phyloP scores from a whole-genome alignment of 1,140 invertebrate species.

The Cotesia glomerata region DNA sequence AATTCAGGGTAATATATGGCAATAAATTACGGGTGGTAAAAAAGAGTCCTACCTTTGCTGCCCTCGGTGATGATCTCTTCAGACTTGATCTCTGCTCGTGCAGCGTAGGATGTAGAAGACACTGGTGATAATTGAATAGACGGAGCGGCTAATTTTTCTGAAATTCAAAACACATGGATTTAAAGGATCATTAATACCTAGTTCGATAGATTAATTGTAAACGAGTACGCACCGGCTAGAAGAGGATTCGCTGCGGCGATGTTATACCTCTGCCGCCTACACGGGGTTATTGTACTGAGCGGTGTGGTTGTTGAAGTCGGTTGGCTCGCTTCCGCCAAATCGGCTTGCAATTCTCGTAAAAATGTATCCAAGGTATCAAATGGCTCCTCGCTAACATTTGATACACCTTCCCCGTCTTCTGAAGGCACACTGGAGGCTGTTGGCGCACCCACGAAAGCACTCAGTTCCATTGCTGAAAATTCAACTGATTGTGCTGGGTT shows the following conservation, averaged over 20 bases:
- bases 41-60: constrained; percentile 57
- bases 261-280: constrained; percentile 73
- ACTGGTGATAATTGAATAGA: constrained; percentile 55
- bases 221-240: constrained; percentile 68
- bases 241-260: constrained; percentile 83
- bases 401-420: constrained; percentile 47
- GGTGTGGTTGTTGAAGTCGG: constrained; percentile 58
- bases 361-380: constrained; percentile 62
- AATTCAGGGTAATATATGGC: no score
- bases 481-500: constrained; percentile 58
- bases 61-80: constrained; percentile 58
- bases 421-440: constrained; percentile 48
- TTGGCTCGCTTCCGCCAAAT: constrained; percentile 58
- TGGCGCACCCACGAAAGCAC: constrained; percentile 53
- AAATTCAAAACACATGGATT: constrained; percentile 23
- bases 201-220: neutral
- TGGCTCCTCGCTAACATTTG: constrained; percentile 52
- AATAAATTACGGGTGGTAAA: neutral
- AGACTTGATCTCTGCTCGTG: constrained; percentile 62
- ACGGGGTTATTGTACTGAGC: constrained; percentile 54
- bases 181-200: neutral
- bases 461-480: constrained; percentile 60
- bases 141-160: constrained; percentile 64
- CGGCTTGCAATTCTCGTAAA: constrained; percentile 58
- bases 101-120: constrained; percentile 53